Conservation (phyloP, 2,113 vertebrate genomes). For the Trichomycterus rosablanca region DNA sequence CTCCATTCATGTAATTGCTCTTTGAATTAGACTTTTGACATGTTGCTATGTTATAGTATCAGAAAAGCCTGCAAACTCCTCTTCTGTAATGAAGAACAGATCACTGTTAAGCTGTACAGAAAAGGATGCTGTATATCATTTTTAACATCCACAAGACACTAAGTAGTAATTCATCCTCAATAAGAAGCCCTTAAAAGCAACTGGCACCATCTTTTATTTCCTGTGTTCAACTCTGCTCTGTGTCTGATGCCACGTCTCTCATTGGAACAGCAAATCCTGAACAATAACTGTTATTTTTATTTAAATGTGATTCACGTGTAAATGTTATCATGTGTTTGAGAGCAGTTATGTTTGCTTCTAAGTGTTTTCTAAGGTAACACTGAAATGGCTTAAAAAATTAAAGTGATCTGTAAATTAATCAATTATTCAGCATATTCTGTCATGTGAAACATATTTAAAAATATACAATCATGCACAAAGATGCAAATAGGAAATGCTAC, state of each 20-base stretch:
- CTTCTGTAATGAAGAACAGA: constrained; percentile 55
- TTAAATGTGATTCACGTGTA: constrained; percentile 16
- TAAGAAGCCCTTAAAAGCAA: constrained; percentile 29
- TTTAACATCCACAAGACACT: no score
- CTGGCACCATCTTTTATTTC: constrained; percentile 35
- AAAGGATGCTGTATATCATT: constrained; percentile 54
- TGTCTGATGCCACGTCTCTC: constrained; percentile 26
- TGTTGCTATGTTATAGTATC: constrained; percentile 44
- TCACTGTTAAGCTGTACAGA: constrained; percentile 41
- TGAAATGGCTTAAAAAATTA: no score
- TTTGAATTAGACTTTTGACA: constrained; percentile 30
- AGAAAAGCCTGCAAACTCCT: constrained; percentile 51
- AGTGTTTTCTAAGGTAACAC: no score
- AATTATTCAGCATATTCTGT: no score
- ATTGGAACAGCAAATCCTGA: constrained; percentile 19
- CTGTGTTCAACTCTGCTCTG: constrained; percentile 41
- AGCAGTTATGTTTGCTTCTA: no score
- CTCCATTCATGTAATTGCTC: constrained; percentile 25
- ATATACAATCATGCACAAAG: no score
- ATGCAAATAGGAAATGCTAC: no score
- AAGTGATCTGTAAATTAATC: no score
- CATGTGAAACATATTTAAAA: no score
- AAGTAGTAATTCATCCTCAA: constrained; percentile 48
- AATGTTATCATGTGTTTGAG: neutral
- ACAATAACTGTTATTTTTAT: constrained; percentile 13